Evolutionary conservation across 2,113 vertebrate genomes (phyloP), one percentile per base, ranked within the genome.

Genomic region (Rhinolophus ferrumequinum): DNA sequence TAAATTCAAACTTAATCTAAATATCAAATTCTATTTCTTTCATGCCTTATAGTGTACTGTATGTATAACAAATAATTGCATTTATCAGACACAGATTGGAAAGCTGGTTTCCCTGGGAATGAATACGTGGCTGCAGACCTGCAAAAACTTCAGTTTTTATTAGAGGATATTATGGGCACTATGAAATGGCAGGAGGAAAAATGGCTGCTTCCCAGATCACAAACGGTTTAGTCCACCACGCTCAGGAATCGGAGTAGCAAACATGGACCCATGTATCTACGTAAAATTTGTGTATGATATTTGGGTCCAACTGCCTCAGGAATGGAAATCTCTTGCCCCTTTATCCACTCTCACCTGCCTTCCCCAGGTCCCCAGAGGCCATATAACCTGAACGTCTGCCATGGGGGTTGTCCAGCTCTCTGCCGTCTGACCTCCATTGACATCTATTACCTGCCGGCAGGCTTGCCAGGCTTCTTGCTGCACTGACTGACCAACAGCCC

Each of bases 171-270:
- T 35, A 50, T 33, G 47, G 1, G 2, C 18, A 16, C 13, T 41
- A 14, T 1, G 12, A 69, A 82, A 58, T 0, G 38, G 19, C 10
- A 47, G 47, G 33, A 26, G 8, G 12, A 72, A 47, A 60, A 38
- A 28, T 2, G 18, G 6, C 33, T 47, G 19, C 44, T 22, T 64
- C 26, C 52, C n/a, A 35, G 35, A 56, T 79, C 41, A 33, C 18
- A 0, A 11, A 75, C 2, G 19, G 30, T 76, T 38, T 67, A 30
- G 22, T 30, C 21, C 0, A 0, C 12, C 73, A 77, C 0, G 0
- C 6, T 44, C 30, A 62, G 75, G 52, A 62, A 93, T 56, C 1
- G 44, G 86, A 16, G 35, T 2, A 58, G 72, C 10, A n/a, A 58
- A 64, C 66, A 22, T 1, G 28, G 38, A 79, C 12, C 9, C 16